A percentile compares a stretch with the other conserved stretches of the same genome.
These are phyloP conservation scores for Antedon bifida DNA, from an alignment of 35 echinoderm and acorn worm species.

Conservation along the genomic window DNA sequence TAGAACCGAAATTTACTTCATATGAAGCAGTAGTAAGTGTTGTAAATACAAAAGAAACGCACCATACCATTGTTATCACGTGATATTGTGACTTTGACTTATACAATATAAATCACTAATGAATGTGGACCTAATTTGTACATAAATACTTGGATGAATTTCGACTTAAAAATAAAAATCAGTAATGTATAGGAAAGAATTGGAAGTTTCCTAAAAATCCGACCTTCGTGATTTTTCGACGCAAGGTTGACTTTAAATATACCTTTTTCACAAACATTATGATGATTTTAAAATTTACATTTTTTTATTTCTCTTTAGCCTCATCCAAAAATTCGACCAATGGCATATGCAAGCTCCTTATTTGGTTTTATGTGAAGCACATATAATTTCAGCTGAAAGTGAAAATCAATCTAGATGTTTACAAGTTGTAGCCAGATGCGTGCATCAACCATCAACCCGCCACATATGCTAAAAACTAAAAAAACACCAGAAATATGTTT, in stretches of 20 bases:
- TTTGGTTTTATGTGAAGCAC: conserved; percentile 73
- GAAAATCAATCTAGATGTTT: too few species aligned
- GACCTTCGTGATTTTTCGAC: too few species aligned
- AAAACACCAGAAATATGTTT: too few species aligned
- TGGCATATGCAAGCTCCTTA: conserved; percentile 93
- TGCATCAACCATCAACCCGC: too few species aligned
- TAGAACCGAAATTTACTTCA: conserved; percentile 84
- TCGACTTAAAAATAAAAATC: too few species aligned
- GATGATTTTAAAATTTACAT: not conserved
- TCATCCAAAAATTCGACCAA: conserved; percentile 84
- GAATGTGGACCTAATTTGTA: too few species aligned
- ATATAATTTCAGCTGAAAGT: not conserved
- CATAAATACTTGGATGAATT: not conserved
- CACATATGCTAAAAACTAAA: too few species aligned
- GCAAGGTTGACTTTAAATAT: too few species aligned
- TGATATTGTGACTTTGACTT: not conserved
- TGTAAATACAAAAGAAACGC: not conserved
- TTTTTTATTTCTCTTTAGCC: conserved; percentile 25
- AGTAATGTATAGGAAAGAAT: too few species aligned
- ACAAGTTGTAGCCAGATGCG: too few species aligned
- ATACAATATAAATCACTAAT: not conserved
- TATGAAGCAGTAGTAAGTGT: conserved; percentile 95
- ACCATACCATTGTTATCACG: not conserved
- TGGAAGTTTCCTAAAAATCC: too few species aligned
- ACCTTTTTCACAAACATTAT: too few species aligned